Conservation (phyloP, 53 echinoderm and acorn worm genomes). For the Mesocentrotus franciscanus region DNA sequence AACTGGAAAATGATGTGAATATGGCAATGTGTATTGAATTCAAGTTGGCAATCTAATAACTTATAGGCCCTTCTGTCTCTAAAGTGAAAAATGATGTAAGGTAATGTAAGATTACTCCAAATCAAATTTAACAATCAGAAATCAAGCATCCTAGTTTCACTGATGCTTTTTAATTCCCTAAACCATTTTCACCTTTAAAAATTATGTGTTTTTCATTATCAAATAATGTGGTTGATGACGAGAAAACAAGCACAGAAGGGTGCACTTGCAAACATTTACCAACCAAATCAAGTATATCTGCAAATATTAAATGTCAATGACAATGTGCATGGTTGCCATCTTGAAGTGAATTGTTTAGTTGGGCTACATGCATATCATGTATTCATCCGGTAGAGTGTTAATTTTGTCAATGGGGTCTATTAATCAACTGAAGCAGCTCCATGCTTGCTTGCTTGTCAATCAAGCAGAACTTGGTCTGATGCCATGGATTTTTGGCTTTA, state of each 20-base stretch:
- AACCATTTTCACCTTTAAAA: background rate
- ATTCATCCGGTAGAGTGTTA: background rate
- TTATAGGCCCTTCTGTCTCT: background rate
- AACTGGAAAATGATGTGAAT: background rate
- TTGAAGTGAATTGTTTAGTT: background rate
- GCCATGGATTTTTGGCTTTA: background rate
- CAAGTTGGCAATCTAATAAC: too few species aligned
- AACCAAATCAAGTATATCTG: constrained; percentile 22
- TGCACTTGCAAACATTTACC: background rate
- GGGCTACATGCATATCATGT: background rate
- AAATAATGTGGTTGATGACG: background rate
- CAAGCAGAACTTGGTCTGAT: background rate
- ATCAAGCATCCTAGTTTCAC: background rate
- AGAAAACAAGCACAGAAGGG: background rate
- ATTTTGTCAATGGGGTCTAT: background rate
- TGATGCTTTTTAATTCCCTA: background rate
- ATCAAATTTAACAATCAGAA: background rate
- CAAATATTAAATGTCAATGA: constrained; percentile 21
- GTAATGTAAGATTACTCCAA: too few species aligned
- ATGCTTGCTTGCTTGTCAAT: background rate
- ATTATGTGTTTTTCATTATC: background rate
- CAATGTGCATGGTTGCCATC: background rate
- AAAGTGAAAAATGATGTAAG: background rate
- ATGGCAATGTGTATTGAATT: too few species aligned
- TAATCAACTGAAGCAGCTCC: background rate